A percentile compares a stretch with the other conserved stretches of the same genome.
These are phyloP conservation scores for Cliona cf. orientalis DNA, from an alignment of 37 sponge, comb jelly and placozoan genomes.

Conservation along the genomic window DNA sequence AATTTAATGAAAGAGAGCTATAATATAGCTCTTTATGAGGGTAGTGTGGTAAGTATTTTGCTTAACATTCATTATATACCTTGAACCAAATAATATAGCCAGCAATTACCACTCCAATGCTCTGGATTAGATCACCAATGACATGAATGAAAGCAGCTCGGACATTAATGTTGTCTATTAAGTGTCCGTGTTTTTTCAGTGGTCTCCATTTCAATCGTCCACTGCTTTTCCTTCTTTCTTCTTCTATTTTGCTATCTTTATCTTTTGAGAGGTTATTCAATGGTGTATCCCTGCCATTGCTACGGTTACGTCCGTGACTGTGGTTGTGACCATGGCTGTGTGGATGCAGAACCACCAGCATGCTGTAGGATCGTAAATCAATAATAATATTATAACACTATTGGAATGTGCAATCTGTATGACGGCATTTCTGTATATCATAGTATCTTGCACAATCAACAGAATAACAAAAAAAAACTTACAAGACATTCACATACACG, in stretches of 20 bases:
- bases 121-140: slow-evolving; percentile 95
- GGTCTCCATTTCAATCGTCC: background rate
- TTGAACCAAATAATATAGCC: slow-evolving; percentile 94
- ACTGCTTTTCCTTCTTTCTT: background rate
- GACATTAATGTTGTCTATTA: slow-evolving; percentile 90
- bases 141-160: slow-evolving; percentile 97
- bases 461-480: no score
- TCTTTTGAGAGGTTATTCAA: slow-evolving; percentile 24
- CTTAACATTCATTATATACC: no score
- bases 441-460: no score
- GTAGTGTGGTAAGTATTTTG: no score
- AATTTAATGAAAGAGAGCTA: no score
- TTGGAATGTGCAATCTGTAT: no score
- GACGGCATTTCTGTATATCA: no score
- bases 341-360: slow-evolving; percentile 78
- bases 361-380: no score
- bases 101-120: slow-evolving; percentile 98
- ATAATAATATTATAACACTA: no score
- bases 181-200: no score
- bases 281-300: slow-evolving; percentile 30
- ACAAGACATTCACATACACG: slow-evolving; percentile 94
- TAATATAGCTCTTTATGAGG: no score
- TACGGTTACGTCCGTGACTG: no score
- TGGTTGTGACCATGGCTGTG: slow-evolving; percentile 84
- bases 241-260: background rate